Evolutionary conservation across 1,140 invertebrate genomes (phyloP), one percentile per base, ranked within the genome.

Genomic region (Schlechtendalia chinensis): DNA sequence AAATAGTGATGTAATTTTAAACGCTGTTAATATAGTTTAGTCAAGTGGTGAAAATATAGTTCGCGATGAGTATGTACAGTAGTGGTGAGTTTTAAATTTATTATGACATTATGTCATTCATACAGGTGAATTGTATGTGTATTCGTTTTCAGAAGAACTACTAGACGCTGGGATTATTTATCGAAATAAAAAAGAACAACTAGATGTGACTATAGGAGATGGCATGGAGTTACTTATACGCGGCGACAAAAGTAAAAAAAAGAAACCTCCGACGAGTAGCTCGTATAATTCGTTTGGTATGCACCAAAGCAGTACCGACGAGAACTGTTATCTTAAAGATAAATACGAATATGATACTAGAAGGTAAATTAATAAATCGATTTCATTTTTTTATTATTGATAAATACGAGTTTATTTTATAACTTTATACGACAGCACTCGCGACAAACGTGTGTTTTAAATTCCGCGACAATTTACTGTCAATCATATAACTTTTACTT

Each of bases 181-280:
- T 86, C 90, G 92, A 84, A 92, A 94, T 83, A 94, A 94, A 85
- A 95, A 95, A 86, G 91, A 92, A 83, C 93, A 94, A 86, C 89
- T 95, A 77, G 94, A 96, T 87, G 93, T 96, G 82, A 93, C 93
- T 29, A 95, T 95, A 83, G 93, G 93, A 8, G 93, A 96, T 85
- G 94, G 93, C 67, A 94, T 95, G 91, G 93, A 95, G 86, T 94
- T 95, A 84, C 94, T 93, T 5, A 94, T 95, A 87, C 93, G 94
- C 85, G 93, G 92, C 91, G 89, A 88, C 82, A 71, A 81, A 50
- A 61, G 22, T n/a, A 79, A 79, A 19, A 79, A 63, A 50, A 79
- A 61, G 45, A 79, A 79, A 17, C 75, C 75, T 12, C 75, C n/a
- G 16, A 47, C 75, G 8, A 79, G 75, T 14, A 79, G 75, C 10